These are phyloP conservation scores for Sweltsa coloradensis DNA, from an alignment of 1,140 invertebrate species.

Conservation along the genomic window DNA sequence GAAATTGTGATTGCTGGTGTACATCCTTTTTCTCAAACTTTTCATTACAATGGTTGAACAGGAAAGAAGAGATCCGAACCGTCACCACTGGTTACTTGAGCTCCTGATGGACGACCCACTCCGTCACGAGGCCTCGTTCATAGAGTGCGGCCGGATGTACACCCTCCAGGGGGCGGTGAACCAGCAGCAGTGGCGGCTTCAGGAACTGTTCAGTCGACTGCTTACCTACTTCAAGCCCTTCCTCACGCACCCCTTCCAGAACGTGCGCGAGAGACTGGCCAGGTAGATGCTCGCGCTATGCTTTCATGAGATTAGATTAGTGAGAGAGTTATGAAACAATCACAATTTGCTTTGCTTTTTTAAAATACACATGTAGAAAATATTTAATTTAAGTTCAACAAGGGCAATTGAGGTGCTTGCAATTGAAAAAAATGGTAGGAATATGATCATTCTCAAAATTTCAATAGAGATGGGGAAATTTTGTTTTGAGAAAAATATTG, in stretches of 20 bases:
- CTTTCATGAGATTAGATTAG: too few species aligned
- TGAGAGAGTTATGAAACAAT: too few species aligned
- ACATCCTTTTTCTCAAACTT: background rate
- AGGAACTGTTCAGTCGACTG: constrained; percentile 42
- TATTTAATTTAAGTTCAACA: too few species aligned
- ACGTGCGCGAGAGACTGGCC: constrained; percentile 63
- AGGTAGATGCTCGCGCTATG: too few species aligned
- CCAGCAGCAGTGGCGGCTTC: constrained; percentile 61
- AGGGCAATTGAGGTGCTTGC: too few species aligned
- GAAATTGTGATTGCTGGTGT: background rate
- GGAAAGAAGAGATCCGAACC: constrained; percentile 56
- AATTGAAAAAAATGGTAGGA: too few species aligned
- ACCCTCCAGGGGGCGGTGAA: constrained; percentile 43
- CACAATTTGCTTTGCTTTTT: too few species aligned
- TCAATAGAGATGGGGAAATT: too few species aligned
- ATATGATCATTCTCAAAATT: too few species aligned
- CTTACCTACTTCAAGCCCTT: constrained; percentile 31
- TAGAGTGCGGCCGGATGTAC: constrained; percentile 51
- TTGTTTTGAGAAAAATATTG: too few species aligned
- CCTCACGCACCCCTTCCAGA: constrained; percentile 56
- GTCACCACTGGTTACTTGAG: constrained; percentile 53
- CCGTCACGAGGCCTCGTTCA: constrained; percentile 47
- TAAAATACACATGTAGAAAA: too few species aligned
- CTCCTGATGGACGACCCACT: constrained; percentile 54
- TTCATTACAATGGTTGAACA: constrained; percentile 17